Evolutionary conservation across 1,140 invertebrate species (phyloP).

Genomic region (Hydropsyche tenuis): DNA sequence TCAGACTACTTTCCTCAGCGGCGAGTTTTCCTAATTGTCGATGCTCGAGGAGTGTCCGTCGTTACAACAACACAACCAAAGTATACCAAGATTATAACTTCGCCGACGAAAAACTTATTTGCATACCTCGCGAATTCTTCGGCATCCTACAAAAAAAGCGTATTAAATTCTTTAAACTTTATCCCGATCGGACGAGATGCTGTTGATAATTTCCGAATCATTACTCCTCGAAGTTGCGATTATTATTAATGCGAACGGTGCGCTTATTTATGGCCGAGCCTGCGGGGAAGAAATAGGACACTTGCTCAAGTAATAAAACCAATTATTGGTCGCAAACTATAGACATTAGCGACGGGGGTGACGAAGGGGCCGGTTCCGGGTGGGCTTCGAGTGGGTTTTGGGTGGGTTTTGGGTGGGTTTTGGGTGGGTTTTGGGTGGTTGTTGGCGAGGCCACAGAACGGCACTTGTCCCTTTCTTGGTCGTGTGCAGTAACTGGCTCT

Average conservation of each 20-base stretch:
- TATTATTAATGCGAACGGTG: constrained; percentile 46
- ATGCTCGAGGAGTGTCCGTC: too few species aligned
- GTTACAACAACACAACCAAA: not conserved
- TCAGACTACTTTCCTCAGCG: not conserved
- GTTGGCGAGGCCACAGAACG: constrained; percentile 41
- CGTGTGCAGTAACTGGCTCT: not conserved
- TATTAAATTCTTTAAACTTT: constrained; percentile 38
- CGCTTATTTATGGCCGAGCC: not conserved
- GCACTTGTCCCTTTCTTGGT: constrained; percentile 37
- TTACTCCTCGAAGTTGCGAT: constrained; percentile 48
- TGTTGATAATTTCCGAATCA: constrained; percentile 49
- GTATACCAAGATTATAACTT: constrained; percentile 31
- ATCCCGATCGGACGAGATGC: constrained; percentile 34
- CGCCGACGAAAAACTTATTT: constrained; percentile 42
- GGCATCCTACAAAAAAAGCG: not conserved
- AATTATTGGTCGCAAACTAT: constrained; percentile 51
- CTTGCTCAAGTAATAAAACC: constrained; percentile 50
- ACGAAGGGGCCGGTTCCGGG: not conserved
- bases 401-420: not conserved
- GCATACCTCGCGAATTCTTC: constrained; percentile 43
- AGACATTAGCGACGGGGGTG: constrained; percentile 46
- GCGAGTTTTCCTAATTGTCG: not conserved
- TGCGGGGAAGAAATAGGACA: constrained; percentile 46
- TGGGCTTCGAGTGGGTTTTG: not conserved
- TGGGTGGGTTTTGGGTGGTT: not conserved